Base-by-base conservation (phyloP, 1,140 invertebrate species). In the Tetragonula clypearis region DNA sequence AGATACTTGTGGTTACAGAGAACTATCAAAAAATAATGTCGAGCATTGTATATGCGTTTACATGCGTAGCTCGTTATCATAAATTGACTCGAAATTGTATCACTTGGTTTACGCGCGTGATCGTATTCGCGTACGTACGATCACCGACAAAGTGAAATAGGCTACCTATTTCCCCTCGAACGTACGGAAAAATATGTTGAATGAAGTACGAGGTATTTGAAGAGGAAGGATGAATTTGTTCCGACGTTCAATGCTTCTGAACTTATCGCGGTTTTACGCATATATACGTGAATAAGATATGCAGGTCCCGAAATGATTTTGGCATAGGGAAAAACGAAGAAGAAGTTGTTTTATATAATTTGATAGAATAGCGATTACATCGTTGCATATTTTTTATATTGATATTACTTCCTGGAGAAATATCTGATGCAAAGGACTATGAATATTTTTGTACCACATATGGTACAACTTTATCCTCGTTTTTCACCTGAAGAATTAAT, bases 21-120 rank as follows among this genome's bases (percentile, higher is more conserved):
- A 49, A 49, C 41, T 9, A 11, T 49, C 41, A 49, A 49, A 49
- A 49, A 49, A 49, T 49, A 49, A 8, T 49, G 8, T 49, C 8
- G 41, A 49, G 6, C 8, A 5, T 14, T 53, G 17, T 30, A 53
- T 21, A 55, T 30, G 11, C 11, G n/a, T 55, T 35, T 15, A 76
- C 30, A 17, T 2, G 14, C 21, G 41, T 17, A 17, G 12, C 41
- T 82, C 71, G 66, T 76, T 86, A 77, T 60, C 79, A 19, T 72
- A 55, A 58, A 66, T 83, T 21, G 65, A 72, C 21, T 75, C 53
- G 76, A 71, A 26, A 82, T 77, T n/a, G 35, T 72, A 73, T 60
- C 23, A 58, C 21, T 62, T 21, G 26, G 55, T 58, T 41, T 68
- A 58, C 14, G n/a, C 8, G 26, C 30, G 30, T 30, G 30, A 30